phyloP scores from a whole-genome alignment of 2,113 vertebrate species.

The Pungitius pungitius region DNA sequence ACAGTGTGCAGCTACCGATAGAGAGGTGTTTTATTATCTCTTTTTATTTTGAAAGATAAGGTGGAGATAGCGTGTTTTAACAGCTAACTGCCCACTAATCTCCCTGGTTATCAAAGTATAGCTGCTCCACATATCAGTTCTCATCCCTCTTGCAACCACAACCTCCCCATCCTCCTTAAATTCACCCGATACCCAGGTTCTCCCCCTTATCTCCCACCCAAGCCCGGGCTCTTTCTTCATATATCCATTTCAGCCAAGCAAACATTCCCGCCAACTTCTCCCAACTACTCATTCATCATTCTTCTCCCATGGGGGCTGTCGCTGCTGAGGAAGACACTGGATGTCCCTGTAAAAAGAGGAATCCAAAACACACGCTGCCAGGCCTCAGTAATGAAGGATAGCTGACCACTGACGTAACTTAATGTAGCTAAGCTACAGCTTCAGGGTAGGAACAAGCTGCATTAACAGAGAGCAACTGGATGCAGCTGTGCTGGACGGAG shows the following conservation, averaged over 20 bases:
- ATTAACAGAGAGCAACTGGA: slow-evolving; percentile 53
- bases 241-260: slow-evolving; percentile 7
- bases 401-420: slow-evolving; percentile 61
- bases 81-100: slow-evolving; percentile 3
- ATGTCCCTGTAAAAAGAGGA: slow-evolving; percentile 9
- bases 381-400: slow-evolving; percentile 47
- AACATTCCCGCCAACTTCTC: slow-evolving; percentile 17
- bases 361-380: slow-evolving; percentile 18
- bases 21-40: slow-evolving; percentile 20
- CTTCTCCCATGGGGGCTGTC: slow-evolving; percentile 21
- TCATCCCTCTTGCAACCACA: slow-evolving; percentile 1
- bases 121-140: slow-evolving; percentile 9
- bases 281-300: slow-evolving; percentile 2
- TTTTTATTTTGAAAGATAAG: slow-evolving; percentile 23
- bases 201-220: slow-evolving; percentile 6
- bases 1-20: slow-evolving; percentile 25
- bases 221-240: neutral
- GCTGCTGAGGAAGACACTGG: slow-evolving; percentile 8
- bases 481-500: slow-evolving; percentile 58
- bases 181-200: neutral
- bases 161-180: neutral
- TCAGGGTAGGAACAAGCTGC: neutral
- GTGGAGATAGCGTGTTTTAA: slow-evolving; percentile 19
- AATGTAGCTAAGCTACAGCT: slow-evolving; percentile 50
- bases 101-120: slow-evolving; percentile 19